Evolutionary conservation across 2,113 vertebrate species (phyloP).

Genomic region (Mungos mungo): DNA sequence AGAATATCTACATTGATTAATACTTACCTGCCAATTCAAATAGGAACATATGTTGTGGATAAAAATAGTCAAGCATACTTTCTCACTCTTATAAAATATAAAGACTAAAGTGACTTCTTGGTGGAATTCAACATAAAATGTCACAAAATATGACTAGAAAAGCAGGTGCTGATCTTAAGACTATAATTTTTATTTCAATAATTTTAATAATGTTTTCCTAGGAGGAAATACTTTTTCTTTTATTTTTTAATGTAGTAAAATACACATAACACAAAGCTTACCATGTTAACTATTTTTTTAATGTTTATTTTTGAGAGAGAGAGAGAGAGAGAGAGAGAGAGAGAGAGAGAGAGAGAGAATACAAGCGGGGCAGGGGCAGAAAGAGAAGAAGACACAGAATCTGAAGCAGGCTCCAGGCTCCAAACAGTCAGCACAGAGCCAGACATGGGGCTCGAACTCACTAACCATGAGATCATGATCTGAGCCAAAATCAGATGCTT

Average conservation of each 20-base stretch:
- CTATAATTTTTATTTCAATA: not conserved
- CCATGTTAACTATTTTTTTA: not conserved
- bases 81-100: not conserved
- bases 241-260: not conserved
- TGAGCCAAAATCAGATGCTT: no score
- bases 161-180: not conserved
- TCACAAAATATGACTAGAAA: not conserved
- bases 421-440: no score
- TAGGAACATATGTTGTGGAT: not conserved
- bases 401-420: no score
- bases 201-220: not conserved
- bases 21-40: slow-evolving; percentile 25
- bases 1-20: slow-evolving; percentile 50
- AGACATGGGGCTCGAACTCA: no score
- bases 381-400: no score
- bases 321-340: no score
- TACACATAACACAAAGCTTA: not conserved
- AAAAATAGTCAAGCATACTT: not conserved
- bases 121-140: not conserved
- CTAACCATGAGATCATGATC: no score
- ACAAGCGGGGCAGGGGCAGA: no score
- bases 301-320: not conserved
- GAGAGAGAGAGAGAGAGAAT: no score
- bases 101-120: not conserved
- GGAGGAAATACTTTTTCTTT: not conserved